Base-by-base conservation (phyloP, 2,888 invertebrate genomes). In the Syrista parreyssii region DNA sequence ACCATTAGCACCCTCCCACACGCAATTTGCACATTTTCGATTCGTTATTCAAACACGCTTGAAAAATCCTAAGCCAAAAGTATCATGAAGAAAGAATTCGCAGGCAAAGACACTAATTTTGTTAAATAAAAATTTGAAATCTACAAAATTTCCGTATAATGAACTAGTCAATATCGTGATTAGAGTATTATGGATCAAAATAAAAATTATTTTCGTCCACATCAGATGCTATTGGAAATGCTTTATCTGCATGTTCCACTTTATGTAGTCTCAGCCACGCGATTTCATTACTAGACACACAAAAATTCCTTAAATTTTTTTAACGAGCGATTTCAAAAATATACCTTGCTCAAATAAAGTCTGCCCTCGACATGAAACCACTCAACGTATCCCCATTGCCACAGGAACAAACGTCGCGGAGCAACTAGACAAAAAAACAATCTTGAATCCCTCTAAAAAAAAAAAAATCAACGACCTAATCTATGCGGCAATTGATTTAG, bases 401-500 rank as follows among this genome's bases (percentile, higher is more conserved):
- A 34, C 6, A 34, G 34, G 34, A 34, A 34, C 6, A 34, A 34
- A 34, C 34, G 34, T 34, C 34, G 34, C 34, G 34, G 9, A 34
- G 34, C 68, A 68, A n/a, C 4, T 68, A n/a, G 71, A 33, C 30
- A 71, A 71, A 73, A 73, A 35, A n/a, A 73, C 30, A 30, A 35
- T 74, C 74, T 33, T 33, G 35, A 74, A 74, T 74, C 30, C 36
- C 35, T n/a, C 30, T 35, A 33, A 74, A 74, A 74, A 34, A 74
- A 74, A 34, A 73, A 33, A 73, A 33, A 30, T 35, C n/a, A 74
- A 74, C 33, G 33, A 74, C n/a, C 74, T 35, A 36, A 74, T 31
- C 30, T 30, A 74, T 12, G 32, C 74, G 72, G 75, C 76, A 75
- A 77, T 78, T 77, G 78, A 74, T 79, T 83, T 78, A 80, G 80